Base-by-base conservation (phyloP, 2,888 invertebrate species). In the Apamea monoglypha region DNA sequence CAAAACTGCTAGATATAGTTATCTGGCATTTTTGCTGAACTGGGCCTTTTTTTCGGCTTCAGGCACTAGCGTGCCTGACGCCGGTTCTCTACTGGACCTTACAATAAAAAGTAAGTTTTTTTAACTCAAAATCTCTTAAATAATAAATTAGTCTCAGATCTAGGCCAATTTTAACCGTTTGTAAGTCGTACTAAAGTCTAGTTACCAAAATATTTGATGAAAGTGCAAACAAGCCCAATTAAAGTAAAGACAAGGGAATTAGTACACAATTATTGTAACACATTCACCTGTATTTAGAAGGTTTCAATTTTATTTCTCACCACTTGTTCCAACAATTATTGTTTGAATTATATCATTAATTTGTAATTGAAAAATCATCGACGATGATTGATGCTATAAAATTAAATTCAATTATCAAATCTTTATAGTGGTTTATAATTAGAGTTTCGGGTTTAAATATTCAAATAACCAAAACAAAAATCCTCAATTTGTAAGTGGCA, bases 131-230 rank as follows among this genome's bases (percentile, higher is more conserved):
- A 44, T 56, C 1, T 80, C 32, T 25, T 21, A n/a, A 2, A n/a
- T 18, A 10, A 10, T 80, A 29, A 61, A 50, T 67, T 53, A 16
- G 16, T 36, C n/a, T 53, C 81, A 79, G 78, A 79, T 79, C 81
- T 79, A 79, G 61, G 73, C 50, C 73, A 18, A 12, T 53, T 61
- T 44, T 32, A 25, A 61, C 25, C 50, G 25, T 14, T 47, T 47
- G 14, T 47, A 50, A 70, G 25, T 69, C 6, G 14, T 21, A 29
- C 18, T 40, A 67, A 14, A 21, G 47, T 25, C 50, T 50, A n/a
- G 36, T 36, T 71, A 3, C 6, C 12, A n/a, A 71, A 71, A n/a
- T 71, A 59, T 36, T 36, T 59, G 7, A 36, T 61, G 12, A 36
- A 71, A 21, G 7, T 71, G 71, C 7, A 59, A 71, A 71, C 36